These are phyloP conservation scores for Neuroscelio doddi DNA, from an alignment of 2,888 invertebrate genomes.

Conservation along the genomic window DNA sequence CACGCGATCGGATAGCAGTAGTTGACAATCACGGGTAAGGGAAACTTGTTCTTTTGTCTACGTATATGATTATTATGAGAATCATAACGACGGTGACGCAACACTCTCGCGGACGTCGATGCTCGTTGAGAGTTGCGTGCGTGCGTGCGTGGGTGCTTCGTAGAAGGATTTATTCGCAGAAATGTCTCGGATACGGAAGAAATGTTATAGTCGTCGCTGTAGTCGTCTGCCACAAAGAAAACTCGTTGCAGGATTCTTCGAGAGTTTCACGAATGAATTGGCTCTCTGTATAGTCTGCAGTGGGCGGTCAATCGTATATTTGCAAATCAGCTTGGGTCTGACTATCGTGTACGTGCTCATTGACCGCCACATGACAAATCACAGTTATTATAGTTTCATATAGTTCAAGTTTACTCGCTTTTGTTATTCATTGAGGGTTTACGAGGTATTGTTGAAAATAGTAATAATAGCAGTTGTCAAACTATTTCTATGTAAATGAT, in stretches of 20 bases:
- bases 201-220: too few relatives aligned
- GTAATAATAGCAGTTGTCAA: too few relatives aligned
- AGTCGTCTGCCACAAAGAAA: slow-evolving; percentile 29
- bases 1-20: too few relatives aligned
- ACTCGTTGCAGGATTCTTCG: slow-evolving; percentile 16
- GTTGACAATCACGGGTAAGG: too few relatives aligned
- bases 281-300: slow-evolving; percentile 8
- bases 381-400: too few relatives aligned
- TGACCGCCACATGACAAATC: background rate
- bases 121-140: slow-evolving; percentile 5
- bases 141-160: slow-evolving; percentile 35
- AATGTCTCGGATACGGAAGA: slow-evolving; percentile 40
- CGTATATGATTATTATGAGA: slow-evolving; percentile 6
- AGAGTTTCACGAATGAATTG: slow-evolving; percentile 4
- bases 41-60: background rate
- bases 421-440: too few relatives aligned
- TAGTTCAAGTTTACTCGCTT: too few relatives aligned
- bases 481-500: too few relatives aligned
- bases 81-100: slow-evolving; percentile 30
- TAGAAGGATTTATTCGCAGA: slow-evolving; percentile 33
- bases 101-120: background rate
- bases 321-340: slow-evolving; percentile 5
- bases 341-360: background rate
- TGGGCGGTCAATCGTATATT: slow-evolving; percentile 29
- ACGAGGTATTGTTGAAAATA: too few relatives aligned